These are phyloP conservation scores for Mythimna albipuncta DNA, from an alignment of 2,888 invertebrate species.

Conservation along the genomic window DNA sequence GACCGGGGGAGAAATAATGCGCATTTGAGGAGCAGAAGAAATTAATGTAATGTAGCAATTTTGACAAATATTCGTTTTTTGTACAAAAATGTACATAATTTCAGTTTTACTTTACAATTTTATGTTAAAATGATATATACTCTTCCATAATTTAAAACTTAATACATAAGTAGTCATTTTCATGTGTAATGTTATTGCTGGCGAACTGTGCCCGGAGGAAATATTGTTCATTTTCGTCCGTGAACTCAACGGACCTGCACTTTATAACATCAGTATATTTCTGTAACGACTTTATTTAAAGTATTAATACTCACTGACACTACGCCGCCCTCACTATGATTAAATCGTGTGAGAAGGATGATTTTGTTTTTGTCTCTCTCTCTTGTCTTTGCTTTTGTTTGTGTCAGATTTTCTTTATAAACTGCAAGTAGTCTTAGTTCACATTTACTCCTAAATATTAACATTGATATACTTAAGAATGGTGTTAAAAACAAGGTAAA, in stretches of 20 bases:
- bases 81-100: constrained; percentile 13
- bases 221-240: constrained; percentile 20
- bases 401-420: constrained; percentile 5
- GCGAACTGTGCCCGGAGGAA: constrained; percentile 1
- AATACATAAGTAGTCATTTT: constrained; percentile 16
- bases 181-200: constrained; percentile 4
- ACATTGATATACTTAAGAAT: constrained; percentile 1
- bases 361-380: constrained; percentile 11
- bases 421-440: constrained; percentile 9
- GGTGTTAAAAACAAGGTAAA: neutral
- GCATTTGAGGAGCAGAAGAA: constrained; percentile 30
- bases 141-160: constrained; percentile 7
- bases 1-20: constrained; percentile 57
- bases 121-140: neutral
- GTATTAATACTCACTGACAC: constrained; percentile 38
- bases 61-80: constrained; percentile 13
- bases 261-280: constrained; percentile 27
- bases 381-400: neutral
- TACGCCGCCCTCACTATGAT: constrained; percentile 19
- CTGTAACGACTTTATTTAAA: constrained; percentile 46
- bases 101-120: constrained; percentile 8
- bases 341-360: constrained; percentile 29
- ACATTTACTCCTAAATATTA: constrained; percentile 9
- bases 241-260: constrained; percentile 38
- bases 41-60: constrained; percentile 8